Evolutionary conservation across 1,140 invertebrate genomes (phyloP).

Genomic region (Drosophila bocqueti): DNA sequence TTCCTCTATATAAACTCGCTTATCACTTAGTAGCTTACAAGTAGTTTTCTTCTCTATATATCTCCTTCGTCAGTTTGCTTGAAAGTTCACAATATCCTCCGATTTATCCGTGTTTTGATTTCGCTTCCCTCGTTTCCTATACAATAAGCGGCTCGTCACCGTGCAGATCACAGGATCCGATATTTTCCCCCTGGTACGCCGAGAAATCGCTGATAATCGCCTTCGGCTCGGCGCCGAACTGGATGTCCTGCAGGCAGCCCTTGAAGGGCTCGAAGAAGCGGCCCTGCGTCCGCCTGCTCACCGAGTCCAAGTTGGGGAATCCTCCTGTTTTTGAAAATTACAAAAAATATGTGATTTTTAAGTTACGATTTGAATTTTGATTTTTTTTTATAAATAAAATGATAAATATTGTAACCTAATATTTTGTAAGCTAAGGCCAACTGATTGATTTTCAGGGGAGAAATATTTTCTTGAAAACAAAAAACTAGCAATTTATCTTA

Average conservation of each 20-base stretch:
- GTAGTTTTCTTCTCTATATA: conserved; percentile 52
- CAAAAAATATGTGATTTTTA: background rate
- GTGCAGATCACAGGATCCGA: conserved; percentile 86
- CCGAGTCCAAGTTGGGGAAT: conserved; percentile 84
- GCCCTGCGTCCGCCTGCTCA: conserved; percentile 82
- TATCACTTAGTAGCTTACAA: conserved; percentile 68
- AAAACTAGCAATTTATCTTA: too few relatives aligned
- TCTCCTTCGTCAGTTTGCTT: conserved; percentile 48
- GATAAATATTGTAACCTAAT: too few relatives aligned
- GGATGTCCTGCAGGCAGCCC: conserved; percentile 85
- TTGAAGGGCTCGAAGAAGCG: conserved; percentile 85
- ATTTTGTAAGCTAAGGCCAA: too few relatives aligned
- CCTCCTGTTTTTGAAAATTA: conserved; percentile 80
- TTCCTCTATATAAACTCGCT: conserved; percentile 65
- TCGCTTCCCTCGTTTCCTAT: conserved; percentile 53
- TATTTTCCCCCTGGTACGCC: conserved; percentile 86
- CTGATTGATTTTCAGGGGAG: too few relatives aligned
- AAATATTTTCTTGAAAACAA: too few relatives aligned
- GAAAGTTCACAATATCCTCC: conserved; percentile 46
- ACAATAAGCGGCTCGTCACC: conserved; percentile 81
- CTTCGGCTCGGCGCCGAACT: conserved; percentile 77
- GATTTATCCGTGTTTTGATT: conserved; percentile 46
- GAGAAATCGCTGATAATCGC: conserved; percentile 86
- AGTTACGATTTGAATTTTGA: conserved; percentile 11
- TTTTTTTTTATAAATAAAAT: too few relatives aligned